phyloP scores from a whole-genome alignment of 2,113 vertebrate genomes.

The Rissa tridactyla region DNA sequence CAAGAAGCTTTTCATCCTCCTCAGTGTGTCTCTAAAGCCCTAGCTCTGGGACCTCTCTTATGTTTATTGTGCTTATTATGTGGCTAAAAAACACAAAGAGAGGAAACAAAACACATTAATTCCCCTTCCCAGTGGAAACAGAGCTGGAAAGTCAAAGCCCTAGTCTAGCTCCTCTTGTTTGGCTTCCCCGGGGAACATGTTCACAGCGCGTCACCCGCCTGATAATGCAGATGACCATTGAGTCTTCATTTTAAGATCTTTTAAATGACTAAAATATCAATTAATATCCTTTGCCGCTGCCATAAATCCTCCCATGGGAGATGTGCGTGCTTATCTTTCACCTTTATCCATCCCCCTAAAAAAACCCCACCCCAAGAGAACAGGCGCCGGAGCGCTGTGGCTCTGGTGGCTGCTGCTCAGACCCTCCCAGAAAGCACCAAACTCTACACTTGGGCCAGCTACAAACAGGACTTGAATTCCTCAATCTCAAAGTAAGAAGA shows the following conservation, averaged over 20 bases:
- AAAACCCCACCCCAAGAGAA: background rate
- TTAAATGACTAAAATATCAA: background rate
- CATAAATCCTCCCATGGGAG: background rate
- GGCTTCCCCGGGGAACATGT: background rate
- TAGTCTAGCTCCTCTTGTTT: background rate
- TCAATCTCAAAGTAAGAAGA: background rate
- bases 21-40: background rate
- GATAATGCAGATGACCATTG: rapidly evolving
- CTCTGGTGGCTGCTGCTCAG: background rate
- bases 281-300: background rate
- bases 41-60: background rate
- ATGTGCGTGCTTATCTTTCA: background rate
- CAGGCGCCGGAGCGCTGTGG: background rate
- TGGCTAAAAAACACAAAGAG: background rate
- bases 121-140: background rate
- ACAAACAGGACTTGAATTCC: background rate
- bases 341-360: background rate
- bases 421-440: background rate
- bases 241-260: background rate
- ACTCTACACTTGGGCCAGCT: background rate
- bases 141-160: background rate
- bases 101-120: background rate
- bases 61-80: background rate
- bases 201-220: background rate
- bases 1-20: background rate